Conservation (phyloP, 2,113 vertebrate species). For the Nerophis ophidion region DNA sequence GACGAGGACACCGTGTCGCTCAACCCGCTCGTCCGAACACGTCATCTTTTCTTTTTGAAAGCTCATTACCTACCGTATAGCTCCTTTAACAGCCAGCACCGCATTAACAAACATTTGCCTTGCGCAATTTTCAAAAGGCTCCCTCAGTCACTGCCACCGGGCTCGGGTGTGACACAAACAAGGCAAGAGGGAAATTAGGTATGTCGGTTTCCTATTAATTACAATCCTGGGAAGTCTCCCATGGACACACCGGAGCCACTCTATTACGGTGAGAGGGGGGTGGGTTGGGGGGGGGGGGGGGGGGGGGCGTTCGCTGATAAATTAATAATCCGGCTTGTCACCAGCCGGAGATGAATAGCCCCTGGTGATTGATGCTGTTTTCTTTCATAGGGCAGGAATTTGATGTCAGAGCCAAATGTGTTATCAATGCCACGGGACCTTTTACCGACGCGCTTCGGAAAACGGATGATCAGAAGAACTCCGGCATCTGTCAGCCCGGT, state of each 20-base stretch:
- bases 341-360: constrained; percentile 75
- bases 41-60: constrained; percentile 63
- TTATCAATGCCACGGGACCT: constrained; percentile 96
- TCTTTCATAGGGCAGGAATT: constrained; percentile 94
- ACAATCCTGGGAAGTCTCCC: constrained; percentile 76
- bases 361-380: constrained; percentile 85
- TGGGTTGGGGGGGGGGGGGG: no score
- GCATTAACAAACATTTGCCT: constrained; percentile 69
- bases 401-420: constrained; percentile 97
- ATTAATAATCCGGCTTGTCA: constrained; percentile 79
- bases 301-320: constrained; percentile 76
- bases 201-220: constrained; percentile 81
- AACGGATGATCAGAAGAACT: constrained; percentile 84
- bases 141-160: constrained; percentile 63
- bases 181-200: constrained; percentile 76
- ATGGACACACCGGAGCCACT: constrained; percentile 67
- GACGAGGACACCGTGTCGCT: constrained; percentile 43
- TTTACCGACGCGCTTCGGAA: constrained; percentile 86
- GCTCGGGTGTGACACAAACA: constrained; percentile 71
- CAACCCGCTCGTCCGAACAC: constrained; percentile 58
- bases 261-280: constrained; percentile 70
- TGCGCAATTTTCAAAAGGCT: constrained; percentile 61
- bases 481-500: constrained; percentile 86
- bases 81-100: constrained; percentile 58
- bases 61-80: constrained; percentile 55